Base-by-base conservation (phyloP, 1,140 invertebrate genomes). In the Sycobia sp. region DNA sequence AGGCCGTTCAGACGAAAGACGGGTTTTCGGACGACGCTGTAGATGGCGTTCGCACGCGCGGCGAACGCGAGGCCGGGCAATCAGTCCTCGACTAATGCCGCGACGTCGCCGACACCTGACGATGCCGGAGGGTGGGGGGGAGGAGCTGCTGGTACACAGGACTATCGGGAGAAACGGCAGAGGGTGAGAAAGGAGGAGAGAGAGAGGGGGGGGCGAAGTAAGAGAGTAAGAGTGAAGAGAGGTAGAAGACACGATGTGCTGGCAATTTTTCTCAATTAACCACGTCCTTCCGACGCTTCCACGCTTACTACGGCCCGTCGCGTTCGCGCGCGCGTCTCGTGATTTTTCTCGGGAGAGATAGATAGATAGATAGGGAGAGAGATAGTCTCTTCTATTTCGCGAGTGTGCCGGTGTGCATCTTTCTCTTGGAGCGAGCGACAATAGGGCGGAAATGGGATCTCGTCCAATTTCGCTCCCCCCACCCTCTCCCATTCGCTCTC, bases 231-330 rank as follows among this genome's bases (percentile, higher is more conserved):
- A 27, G n/a, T 36, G n/a, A n/a, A n/a, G n/a, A n/a, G n/a, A n/a
- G n/a, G n/a, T n/a, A n/a, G n/a, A n/a, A n/a, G 9, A 4, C 36
- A 25, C 50, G 44, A 65, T 54, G 67, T 59, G 53, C 58, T n/a
- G 39, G 59, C 63, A 62, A 68, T 64, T 65, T 65, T 65, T 65
- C 63, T 65, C 63, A 65, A 65, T 65, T 65, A 65, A 55, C 57
- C 63, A 55, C 50, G 57, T 65, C 50, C 57, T 43, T 59, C 23
- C n/a, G 46, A 32, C 34, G n/a, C 34, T 50, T 29, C 16, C 20
- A 16, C 46, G 4, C 34, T 29, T 34, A 29, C 55, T 53, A 14
- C n/a, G n/a, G n/a, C n/a, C n/a, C n/a, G n/a, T n/a, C n/a, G n/a
- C n/a, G n/a, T n/a, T n/a, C n/a, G n/a, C n/a, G n/a, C n/a, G n/a